Conservation (phyloP, 1,140 invertebrate species). For the Pseudoatta argentina region DNA sequence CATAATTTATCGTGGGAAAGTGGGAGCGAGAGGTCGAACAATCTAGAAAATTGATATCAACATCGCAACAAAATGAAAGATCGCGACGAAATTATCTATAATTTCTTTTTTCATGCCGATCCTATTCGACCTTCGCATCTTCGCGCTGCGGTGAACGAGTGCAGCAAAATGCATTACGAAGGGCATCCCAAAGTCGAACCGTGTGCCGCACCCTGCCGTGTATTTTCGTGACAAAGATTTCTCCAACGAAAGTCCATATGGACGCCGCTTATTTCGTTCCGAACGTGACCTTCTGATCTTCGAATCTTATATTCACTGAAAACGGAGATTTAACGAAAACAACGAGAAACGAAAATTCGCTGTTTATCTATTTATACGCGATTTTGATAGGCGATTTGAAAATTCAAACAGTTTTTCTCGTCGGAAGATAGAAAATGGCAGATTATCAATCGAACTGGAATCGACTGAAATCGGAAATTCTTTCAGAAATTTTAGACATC, state of each 20-base stretch:
- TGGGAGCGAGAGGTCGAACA: background rate
- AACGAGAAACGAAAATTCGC: background rate
- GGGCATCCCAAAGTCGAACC: background rate
- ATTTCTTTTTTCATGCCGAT: background rate
- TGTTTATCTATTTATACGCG: background rate
- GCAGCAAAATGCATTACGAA: background rate
- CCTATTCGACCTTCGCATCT: background rate
- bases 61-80: constrained; percentile 11
- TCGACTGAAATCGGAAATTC: background rate
- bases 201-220: constrained; percentile 35
- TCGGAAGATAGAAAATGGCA: background rate
- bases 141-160: background rate
- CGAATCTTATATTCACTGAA: background rate
- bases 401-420: background rate
- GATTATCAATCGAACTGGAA: background rate
- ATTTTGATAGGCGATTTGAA: background rate
- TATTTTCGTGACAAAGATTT: constrained; percentile 21
- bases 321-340: background rate
- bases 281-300: background rate
- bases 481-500: background rate
- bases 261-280: background rate
- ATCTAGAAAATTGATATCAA: background rate
- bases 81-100: background rate
- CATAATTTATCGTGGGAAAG: constrained; percentile 14
- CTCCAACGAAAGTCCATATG: background rate